phyloP scores from a whole-genome alignment of 2,113 vertebrate genomes.

The Amphiprion percula region DNA sequence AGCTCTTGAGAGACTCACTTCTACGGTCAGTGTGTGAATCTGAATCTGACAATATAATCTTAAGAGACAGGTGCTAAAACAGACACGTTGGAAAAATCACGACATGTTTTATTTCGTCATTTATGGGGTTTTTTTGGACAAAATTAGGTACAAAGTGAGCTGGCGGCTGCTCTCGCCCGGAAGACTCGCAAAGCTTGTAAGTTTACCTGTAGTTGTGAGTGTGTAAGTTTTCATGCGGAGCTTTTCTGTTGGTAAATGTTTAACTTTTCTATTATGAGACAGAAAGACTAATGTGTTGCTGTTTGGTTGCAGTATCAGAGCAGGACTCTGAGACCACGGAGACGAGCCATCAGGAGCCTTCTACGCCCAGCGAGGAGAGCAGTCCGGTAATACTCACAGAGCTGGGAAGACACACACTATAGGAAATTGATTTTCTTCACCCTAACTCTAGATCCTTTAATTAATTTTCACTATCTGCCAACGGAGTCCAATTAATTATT shows the following conservation, averaged over 20 bases:
- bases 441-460: neutral
- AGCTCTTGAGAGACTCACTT: slow-evolving; percentile 92
- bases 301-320: slow-evolving; percentile 80
- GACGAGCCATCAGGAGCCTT: slow-evolving; percentile 69
- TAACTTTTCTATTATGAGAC: neutral
- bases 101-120: neutral
- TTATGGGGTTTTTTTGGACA: neutral
- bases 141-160: slow-evolving; percentile 95
- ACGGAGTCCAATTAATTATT: neutral
- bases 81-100: too few species aligned
- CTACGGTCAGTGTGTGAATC: slow-evolving; percentile 83
- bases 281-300: slow-evolving; percentile 3
- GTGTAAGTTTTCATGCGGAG: neutral
- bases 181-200: slow-evolving; percentile 96
- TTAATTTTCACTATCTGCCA: neutral
- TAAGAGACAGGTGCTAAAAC: neutral
- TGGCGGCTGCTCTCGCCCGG: slow-evolving; percentile 93
- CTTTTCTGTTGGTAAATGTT: neutral
- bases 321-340: slow-evolving; percentile 82
- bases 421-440: neutral
- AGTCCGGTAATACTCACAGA: slow-evolving; percentile 73
- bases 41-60: slow-evolving; percentile 11
- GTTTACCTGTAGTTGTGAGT: slow-evolving; percentile 64
- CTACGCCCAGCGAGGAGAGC: slow-evolving; percentile 78
- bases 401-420: neutral